Percentiles rank a stretch among this genome's conserved stretches.
phyloP scores from a whole-genome alignment of 1,140 invertebrate genomes.

The Drosophila pachea region DNA sequence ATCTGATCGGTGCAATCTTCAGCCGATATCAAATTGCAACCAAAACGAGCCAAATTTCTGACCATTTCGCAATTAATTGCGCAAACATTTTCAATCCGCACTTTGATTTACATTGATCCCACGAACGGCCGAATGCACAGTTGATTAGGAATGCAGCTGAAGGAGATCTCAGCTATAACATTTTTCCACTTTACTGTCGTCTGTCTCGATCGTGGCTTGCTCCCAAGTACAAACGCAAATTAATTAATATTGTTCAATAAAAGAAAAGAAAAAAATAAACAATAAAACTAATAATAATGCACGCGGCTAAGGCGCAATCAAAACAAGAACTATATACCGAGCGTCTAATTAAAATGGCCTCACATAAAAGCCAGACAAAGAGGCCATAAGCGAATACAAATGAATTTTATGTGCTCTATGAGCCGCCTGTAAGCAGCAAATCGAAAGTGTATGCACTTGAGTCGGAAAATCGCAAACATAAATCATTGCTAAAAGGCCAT shows the following conservation, averaged over 20 bases:
- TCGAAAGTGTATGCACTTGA: constrained; percentile 51
- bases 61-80: constrained; percentile 65
- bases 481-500: constrained; percentile 56
- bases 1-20: constrained; percentile 43
- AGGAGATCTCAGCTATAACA: not conserved
- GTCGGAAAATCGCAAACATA: constrained; percentile 53
- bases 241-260: constrained; percentile 54
- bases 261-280: constrained; percentile 11
- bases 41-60: constrained; percentile 48
- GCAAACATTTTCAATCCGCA: constrained; percentile 49
- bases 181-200: constrained; percentile 39
- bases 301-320: not conserved
- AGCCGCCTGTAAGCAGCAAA: not conserved
- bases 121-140: constrained; percentile 40
- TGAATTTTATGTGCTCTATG: not conserved
- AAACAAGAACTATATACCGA: constrained; percentile 35
- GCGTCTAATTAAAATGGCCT: constrained; percentile 44
- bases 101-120: constrained; percentile 51
- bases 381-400: no score
- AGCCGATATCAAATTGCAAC: constrained; percentile 40
- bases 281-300: constrained; percentile 22
- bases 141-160: not conserved
- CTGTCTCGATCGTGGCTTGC: constrained; percentile 47
- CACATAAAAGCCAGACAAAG: no score
- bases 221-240: constrained; percentile 61